Evolutionary conservation across 2,797 vertebrate genomes (phyloP), one percentile per base, ranked within the genome.

Genomic region (Anisognathus igniventris): DNA sequence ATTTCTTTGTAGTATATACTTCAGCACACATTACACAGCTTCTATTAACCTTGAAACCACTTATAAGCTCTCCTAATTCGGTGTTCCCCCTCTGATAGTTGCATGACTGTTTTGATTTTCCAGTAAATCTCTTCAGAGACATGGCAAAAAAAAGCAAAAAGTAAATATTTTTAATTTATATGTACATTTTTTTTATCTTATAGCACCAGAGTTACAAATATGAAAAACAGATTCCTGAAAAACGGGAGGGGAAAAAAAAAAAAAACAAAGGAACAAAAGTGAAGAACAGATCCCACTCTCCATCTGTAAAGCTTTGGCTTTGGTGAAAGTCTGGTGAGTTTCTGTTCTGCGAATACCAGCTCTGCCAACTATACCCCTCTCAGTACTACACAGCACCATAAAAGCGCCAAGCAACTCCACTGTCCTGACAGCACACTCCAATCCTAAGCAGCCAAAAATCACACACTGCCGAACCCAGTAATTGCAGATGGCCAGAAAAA

Each of bases 321-420:
- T 65, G 35, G 14, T 58, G 33, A 24, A 79, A 57, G 18, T 35
- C 30, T 35, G 45, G 58, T 9, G 72, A 67, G 21, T 23, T 88
- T 71, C 51, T 48, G 11, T 37, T 51, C 48, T 22, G 5, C 2
- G 7, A 65, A 67, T 19, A 73, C 4, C 27, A 85, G 35, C 40
- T 78, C 24, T 23, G 25, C 2, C 0, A 0, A 37, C 3, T 53
- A 37, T 31, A 33, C 6, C 37, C 24, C 40, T 35, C 57, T 35
- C 57, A 51, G 33, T 64, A 42, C 24, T 54, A 58, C 35, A 12
- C 23, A 47, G 35, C 35, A 89, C 31, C 45, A 35, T 14, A 39
- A 44, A 54, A 54, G 27, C 22, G 72, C 6, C 51, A 42, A 51
- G 23, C 12, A 92, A 10, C 10, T 54, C 62, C 31, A 33, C 7